These are phyloP conservation scores for Epicauta chinensis DNA, from an alignment of 1,140 invertebrate species.

Conservation along the genomic window DNA sequence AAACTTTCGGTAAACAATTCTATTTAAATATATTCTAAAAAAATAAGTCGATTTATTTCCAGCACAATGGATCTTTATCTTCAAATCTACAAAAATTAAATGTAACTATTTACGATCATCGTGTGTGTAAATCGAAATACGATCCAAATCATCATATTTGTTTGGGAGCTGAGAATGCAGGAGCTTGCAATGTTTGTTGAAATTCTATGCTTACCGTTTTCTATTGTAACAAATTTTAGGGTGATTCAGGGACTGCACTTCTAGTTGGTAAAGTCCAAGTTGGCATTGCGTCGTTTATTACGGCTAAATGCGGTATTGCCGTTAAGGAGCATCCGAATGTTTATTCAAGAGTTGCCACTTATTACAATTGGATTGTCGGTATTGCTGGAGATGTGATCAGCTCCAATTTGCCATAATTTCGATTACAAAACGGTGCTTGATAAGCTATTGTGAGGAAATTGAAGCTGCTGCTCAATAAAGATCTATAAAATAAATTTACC, in stretches of 20 bases:
- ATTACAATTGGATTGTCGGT: conserved; percentile 17
- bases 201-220: not conserved
- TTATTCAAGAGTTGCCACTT: conserved; percentile 18
- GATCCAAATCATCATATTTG: conserved; percentile 21
- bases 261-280: conserved; percentile 17
- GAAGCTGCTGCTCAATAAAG: too few relatives aligned
- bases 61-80: conserved; percentile 18
- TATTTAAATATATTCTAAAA: not conserved
- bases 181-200: conserved; percentile 21
- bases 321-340: conserved; percentile 19
- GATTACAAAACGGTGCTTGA: too few relatives aligned
- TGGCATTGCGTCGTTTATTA: conserved; percentile 24
- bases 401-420: too few relatives aligned
- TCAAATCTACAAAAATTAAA: conserved; percentile 16
- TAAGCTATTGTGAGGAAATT: too few relatives aligned
- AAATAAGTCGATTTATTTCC: conserved; percentile 1
- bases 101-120: conserved; percentile 17
- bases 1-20: conserved; percentile 14
- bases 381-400: too few relatives aligned
- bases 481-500: too few relatives aligned
- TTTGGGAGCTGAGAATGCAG: conserved; percentile 17
- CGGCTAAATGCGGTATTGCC: conserved; percentile 18
- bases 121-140: conserved; percentile 7
- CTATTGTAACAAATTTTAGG: conserved; percentile 7
- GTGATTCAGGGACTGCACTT: conserved; percentile 23